Evolutionary conservation across 2,888 invertebrate species (phyloP), one percentile per base, ranked within the genome.

Genomic region (Ligdia adustata): DNA sequence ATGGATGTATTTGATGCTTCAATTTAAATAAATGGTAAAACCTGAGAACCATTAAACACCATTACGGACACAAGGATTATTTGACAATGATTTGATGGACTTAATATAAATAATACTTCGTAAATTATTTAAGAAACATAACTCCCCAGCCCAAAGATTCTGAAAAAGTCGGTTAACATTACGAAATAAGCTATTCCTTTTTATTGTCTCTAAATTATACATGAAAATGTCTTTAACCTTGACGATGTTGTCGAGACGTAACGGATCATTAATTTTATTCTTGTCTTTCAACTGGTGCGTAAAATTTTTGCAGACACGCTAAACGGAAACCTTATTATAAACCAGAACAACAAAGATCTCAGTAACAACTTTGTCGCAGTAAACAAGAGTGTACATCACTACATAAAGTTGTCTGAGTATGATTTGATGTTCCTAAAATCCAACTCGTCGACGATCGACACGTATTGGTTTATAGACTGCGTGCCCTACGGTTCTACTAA

Each of bases 401-500:
- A 79, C 33, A 82, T 96, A 26, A 70, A 79, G 26, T 67, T 96
- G 7, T 91, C 91, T 1, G 75, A 91, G 13, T 89, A 92, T 9
- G 96, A 96, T 74, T 64, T 86, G 20, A 77, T 91, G 37, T 95
- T 91, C 72, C 73, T 96, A 12, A 69, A 73, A 42, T 55, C 66
- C 5, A 90, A 90, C 53, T 72, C 90, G 0, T 90, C 89, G 1
- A 69, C 74, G 3, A 82, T 95, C 7, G 75, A 91, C 14, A 94
- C 94, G 0, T 95, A 93, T 74, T 96, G 96, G 96, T 96, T 95
- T 67, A 91, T 95, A 50, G 95, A 96, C 75, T 96, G 96, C 68
- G 80, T 90, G 38, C 94, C 93, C 65, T 89, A 93, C 38, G 95
- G 94, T 22, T 83, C 92, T 52, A 92, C 93, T 0, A 82, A 88